phyloP scores from a whole-genome alignment of 2,888 invertebrate species.

The Cremastinae sp. region DNA sequence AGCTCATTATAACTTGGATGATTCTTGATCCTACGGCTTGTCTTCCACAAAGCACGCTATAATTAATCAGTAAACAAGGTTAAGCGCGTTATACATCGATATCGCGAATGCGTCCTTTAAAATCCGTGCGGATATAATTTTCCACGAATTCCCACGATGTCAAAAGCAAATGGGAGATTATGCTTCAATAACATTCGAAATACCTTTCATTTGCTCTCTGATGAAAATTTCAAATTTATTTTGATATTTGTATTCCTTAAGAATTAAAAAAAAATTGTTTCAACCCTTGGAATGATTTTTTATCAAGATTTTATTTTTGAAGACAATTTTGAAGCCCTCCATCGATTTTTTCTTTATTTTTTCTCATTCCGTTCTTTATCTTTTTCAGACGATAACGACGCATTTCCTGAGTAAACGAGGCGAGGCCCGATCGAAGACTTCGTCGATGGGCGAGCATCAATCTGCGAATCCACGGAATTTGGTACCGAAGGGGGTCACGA shows the following conservation, averaged over 20 bases:
- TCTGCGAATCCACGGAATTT: slow-evolving; percentile 37
- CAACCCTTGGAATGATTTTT: background rate
- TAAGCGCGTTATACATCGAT: slow-evolving; percentile 33
- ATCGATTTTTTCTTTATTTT: slow-evolving; percentile 5
- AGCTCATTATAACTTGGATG: slow-evolving; percentile 52
- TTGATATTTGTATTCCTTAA: too few relatives aligned
- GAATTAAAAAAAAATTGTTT: too few relatives aligned
- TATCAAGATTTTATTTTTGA: background rate
- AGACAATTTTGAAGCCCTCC: background rate
- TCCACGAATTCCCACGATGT: background rate
- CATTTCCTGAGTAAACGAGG: slow-evolving; percentile 78
- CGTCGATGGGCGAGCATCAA: slow-evolving; percentile 75
- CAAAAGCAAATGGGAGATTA: too few relatives aligned
- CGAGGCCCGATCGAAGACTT: slow-evolving; percentile 77
- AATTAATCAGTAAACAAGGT: slow-evolving; percentile 53
- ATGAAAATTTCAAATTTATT: too few relatives aligned
- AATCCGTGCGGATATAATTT: slow-evolving; percentile 9
- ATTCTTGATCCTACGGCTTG: slow-evolving; percentile 31
- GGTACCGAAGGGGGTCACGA: slow-evolving; percentile 40
- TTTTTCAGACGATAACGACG: slow-evolving; percentile 76
- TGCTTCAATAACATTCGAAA: too few relatives aligned
- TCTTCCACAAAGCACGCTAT: slow-evolving; percentile 33
- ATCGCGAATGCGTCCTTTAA: slow-evolving; percentile 18
- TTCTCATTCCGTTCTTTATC: too few relatives aligned
- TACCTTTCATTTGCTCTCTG: too few relatives aligned